phyloP scores from a whole-genome alignment of 2,113 vertebrate species.

The Alexandromys fortis region DNA sequence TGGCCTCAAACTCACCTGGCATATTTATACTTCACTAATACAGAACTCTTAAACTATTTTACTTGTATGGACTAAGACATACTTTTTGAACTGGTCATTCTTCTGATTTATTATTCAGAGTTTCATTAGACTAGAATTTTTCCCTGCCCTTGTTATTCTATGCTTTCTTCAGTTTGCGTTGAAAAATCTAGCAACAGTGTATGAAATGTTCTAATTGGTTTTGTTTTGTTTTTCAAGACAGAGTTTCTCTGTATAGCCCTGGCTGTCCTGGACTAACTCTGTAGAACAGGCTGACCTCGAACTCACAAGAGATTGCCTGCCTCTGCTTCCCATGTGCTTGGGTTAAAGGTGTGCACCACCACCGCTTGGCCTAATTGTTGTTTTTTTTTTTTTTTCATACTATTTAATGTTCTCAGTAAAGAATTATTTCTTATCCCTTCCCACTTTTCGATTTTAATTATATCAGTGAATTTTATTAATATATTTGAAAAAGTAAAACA shows the following conservation, averaged over 20 bases:
- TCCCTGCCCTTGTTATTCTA: neutral
- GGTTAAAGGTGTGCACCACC: too few species aligned
- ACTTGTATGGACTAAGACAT: neutral
- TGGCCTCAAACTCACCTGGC: neutral
- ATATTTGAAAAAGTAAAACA: slow-evolving; percentile 26
- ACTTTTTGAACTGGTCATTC: neutral
- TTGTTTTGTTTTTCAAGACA: too few species aligned
- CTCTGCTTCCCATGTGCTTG: too few species aligned
- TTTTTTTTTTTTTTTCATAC: neutral
- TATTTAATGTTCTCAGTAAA: neutral
- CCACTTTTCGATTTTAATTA: slow-evolving; percentile 1
- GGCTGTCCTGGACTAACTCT: too few species aligned
- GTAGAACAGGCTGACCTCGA: too few species aligned
- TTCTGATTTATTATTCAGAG: neutral
- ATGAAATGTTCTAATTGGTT: neutral
- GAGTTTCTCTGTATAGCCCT: too few species aligned
- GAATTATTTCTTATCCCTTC: neutral
- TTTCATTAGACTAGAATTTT: neutral
- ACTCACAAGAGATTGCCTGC: too few species aligned
- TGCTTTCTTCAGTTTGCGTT: neutral
- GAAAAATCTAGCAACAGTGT: neutral
- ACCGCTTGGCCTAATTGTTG: neutral
- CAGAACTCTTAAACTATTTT: neutral
- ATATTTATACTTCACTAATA: neutral
- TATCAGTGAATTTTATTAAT: neutral